Conservation (phyloP, 2,113 vertebrate species). For the Scortum barcoo region DNA sequence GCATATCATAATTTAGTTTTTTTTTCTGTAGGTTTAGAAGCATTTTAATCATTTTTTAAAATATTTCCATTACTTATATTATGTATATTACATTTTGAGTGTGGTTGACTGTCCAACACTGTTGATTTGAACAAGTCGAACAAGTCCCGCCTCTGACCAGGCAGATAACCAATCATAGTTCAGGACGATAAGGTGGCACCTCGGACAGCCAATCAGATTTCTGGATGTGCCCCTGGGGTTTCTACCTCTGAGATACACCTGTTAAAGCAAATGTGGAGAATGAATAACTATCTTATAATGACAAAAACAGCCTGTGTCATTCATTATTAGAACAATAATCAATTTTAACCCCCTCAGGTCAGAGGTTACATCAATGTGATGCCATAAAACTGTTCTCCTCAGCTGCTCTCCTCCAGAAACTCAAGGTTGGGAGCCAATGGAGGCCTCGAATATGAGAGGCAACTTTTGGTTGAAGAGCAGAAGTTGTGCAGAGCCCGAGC, state of each 20-base stretch:
- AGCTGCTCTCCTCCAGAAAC: conserved; percentile 78
- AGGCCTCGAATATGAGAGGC: conserved; percentile 86
- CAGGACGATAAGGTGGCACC: too few species aligned
- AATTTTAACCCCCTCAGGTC: neutral
- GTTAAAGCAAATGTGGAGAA: neutral
- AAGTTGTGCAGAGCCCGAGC: conserved; percentile 84
- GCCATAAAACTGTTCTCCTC: conserved; percentile 74
- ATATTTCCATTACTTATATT: too few species aligned
- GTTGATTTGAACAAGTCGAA: too few species aligned
- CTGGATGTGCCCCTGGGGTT: too few species aligned
- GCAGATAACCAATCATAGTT: too few species aligned
- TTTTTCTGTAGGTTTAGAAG: too few species aligned
- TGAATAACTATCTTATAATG: neutral
- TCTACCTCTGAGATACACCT: neutral
- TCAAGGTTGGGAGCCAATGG: conserved; percentile 72
- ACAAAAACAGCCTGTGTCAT: neutral
- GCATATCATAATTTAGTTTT: too few species aligned
- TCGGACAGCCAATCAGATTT: too few species aligned
- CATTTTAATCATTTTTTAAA: too few species aligned
- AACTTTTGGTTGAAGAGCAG: conserved; percentile 87
- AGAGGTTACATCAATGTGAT: neutral
- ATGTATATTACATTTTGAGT: too few species aligned
- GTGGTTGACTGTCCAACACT: too few species aligned
- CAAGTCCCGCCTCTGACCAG: too few species aligned
- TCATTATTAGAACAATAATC: neutral